A percentile compares a stretch with the other conserved stretches of the same genome.
Conservation (phyloP, 2,797 vertebrate species). For the Paramormyrops hopkinsi region DNA sequence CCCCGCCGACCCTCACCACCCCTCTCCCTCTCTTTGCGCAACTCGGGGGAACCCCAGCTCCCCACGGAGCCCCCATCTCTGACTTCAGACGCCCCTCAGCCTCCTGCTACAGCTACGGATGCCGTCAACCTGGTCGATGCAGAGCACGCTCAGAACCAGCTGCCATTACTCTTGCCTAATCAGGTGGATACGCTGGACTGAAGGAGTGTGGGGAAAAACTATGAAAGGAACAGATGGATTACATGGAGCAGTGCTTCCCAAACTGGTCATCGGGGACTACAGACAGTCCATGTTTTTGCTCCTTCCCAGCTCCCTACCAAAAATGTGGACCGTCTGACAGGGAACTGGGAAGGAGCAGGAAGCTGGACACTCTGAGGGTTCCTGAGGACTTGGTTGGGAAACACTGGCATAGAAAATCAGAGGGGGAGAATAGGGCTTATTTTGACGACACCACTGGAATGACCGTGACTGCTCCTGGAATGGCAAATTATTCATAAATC, state of each 20-base stretch:
- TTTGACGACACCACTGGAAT: not conserved
- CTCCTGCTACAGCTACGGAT: constrained; percentile 45
- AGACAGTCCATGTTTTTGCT: not conserved
- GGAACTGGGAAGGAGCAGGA: not conserved
- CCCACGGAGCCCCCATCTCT: constrained; percentile 61
- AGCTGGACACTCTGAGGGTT: not conserved
- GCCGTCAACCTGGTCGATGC: constrained; percentile 63
- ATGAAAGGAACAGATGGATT: not conserved
- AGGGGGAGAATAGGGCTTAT: not conserved
- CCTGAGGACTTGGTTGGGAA: not conserved
- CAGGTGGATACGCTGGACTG: constrained; percentile 66
- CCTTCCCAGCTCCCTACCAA: not conserved
- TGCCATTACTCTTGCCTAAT: constrained; percentile 55
- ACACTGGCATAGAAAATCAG: not conserved
- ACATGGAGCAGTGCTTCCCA: not conserved
- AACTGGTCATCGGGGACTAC: not conserved
- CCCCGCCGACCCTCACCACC: constrained; percentile 72
- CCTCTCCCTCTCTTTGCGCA: constrained; percentile 81
- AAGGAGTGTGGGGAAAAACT: constrained; percentile 27
- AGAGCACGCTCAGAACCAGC: constrained; percentile 49
- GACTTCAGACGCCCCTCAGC: constrained; percentile 61
- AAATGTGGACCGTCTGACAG: not conserved
- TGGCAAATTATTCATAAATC: not conserved
- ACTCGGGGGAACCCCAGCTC: constrained; percentile 79
- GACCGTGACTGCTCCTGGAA: not conserved